These are phyloP conservation scores for Probaryconus sp. DNA, from an alignment of 1,140 invertebrate species.

Conservation along the genomic window DNA sequence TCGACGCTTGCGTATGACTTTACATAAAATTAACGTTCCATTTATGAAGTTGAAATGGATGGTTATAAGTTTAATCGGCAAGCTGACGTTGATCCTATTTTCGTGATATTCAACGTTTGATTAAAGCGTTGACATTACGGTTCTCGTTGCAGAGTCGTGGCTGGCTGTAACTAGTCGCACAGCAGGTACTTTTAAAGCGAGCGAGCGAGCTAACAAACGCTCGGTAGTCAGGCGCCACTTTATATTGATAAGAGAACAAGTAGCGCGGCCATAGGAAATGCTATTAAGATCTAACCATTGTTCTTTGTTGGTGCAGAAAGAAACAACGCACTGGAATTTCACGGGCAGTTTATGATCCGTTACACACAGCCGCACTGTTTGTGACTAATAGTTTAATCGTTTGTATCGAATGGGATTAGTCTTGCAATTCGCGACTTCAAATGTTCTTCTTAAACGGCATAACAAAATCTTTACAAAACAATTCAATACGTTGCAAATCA, in stretches of 20 bases:
- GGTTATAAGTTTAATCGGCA: constrained; percentile 30
- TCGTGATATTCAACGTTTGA: constrained; percentile 14
- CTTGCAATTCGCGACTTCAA: too few species aligned
- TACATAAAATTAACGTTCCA: constrained; percentile 4
- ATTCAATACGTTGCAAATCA: too few species aligned
- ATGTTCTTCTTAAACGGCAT: too few species aligned
- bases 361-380: constrained; percentile 44
- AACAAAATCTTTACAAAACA: too few species aligned
- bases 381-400: constrained; percentile 53
- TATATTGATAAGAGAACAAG: constrained; percentile 50
- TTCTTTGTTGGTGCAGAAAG: constrained; percentile 47
- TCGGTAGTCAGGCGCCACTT: constrained; percentile 19
- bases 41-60: neutral
- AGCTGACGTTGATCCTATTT: constrained; percentile 17
- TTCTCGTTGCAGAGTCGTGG: constrained; percentile 30
- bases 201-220: neutral
- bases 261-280: constrained; percentile 41
- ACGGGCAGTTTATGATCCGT: constrained; percentile 47
- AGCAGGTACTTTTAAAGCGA: constrained; percentile 31
- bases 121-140: constrained; percentile 13
- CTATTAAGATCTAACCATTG: constrained; percentile 44
- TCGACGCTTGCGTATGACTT: neutral
- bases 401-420: constrained; percentile 42
- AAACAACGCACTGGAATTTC: constrained; percentile 50
- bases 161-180: neutral